Conservation (phyloP, 2,113 vertebrate species). For the Sander vitreus region DNA sequence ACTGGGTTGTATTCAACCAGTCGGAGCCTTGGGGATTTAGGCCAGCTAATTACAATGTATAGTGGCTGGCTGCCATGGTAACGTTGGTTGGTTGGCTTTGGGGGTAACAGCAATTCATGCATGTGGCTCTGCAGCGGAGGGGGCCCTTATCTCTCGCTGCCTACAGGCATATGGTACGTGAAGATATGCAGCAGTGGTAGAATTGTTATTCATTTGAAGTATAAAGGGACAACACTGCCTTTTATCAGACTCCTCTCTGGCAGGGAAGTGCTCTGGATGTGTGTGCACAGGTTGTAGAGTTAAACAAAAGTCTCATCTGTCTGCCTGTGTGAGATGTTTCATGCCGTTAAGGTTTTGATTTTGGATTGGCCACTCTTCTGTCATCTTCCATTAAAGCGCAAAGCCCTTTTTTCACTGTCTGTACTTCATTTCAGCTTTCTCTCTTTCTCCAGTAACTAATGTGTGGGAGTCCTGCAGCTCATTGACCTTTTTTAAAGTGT, state of each 20-base stretch:
- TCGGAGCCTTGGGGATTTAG: constrained; percentile 55
- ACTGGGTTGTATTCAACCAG: constrained; percentile 48
- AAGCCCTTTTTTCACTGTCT: not conserved
- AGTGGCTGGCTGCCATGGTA: constrained; percentile 76
- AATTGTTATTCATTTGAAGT: constrained; percentile 56
- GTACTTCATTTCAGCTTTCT: not conserved
- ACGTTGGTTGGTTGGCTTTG: constrained; percentile 54
- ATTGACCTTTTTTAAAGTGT: constrained; percentile 69
- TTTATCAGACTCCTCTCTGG: constrained; percentile 37
- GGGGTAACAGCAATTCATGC: constrained; percentile 44
- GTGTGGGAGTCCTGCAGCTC: constrained; percentile 55
- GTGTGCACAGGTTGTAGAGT: constrained; percentile 36
- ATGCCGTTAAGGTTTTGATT: constrained; percentile 6
- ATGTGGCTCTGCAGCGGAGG: constrained; percentile 36
- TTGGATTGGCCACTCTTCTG: constrained; percentile 9
- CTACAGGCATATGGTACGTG: constrained; percentile 63
- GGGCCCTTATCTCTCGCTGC: constrained; percentile 62
- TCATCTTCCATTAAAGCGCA: constrained; percentile 9
- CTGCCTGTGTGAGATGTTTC: constrained; percentile 11
- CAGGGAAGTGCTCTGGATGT: constrained; percentile 33
- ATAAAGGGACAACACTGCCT: constrained; percentile 35
- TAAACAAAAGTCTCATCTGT: not conserved
- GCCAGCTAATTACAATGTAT: constrained; percentile 78
- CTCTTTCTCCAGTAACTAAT: constrained; percentile 8
- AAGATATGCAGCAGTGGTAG: constrained; percentile 68